A percentile compares a stretch with the other conserved stretches of the same genome.
phyloP scores from a whole-genome alignment of 2,888 invertebrate species.

The Minunthozetes semirufus region DNA sequence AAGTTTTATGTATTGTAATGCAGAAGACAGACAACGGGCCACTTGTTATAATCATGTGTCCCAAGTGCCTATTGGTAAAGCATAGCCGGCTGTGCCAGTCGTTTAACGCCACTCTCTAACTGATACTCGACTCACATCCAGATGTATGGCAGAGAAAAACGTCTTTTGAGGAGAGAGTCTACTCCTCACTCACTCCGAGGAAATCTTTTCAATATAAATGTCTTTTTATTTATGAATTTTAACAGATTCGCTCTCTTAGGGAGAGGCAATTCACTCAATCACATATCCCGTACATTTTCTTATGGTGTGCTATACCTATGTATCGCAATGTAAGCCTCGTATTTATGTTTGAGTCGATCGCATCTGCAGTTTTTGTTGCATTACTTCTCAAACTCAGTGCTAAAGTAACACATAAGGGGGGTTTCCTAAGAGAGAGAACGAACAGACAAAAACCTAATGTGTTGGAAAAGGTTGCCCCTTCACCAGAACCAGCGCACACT shows the following conservation, averaged over 20 bases:
- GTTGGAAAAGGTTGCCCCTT: too few species aligned
- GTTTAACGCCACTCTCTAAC: neutral
- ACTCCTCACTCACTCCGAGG: neutral
- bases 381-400: neutral
- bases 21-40: neutral
- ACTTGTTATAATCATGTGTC: neutral
- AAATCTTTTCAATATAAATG: neutral
- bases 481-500: too few species aligned
- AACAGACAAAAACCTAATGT: too few species aligned
- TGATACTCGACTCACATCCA: neutral
- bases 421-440: too few species aligned
- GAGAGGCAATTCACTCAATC: neutral
- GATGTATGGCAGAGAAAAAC: neutral
- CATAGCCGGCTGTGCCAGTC: neutral
- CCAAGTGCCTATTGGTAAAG: neutral
- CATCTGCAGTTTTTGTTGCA: neutral
- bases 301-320: neutral
- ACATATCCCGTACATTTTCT: too few species aligned
- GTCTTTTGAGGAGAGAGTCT: neutral
- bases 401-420: neutral
- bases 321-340: neutral
- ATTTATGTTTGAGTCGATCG: neutral
- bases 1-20: neutral
- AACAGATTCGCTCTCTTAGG: neutral
- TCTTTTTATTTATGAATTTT: neutral